These are phyloP conservation scores for Anniella stebbinsi DNA, from an alignment of 2,797 vertebrate species.

Conservation along the genomic window DNA sequence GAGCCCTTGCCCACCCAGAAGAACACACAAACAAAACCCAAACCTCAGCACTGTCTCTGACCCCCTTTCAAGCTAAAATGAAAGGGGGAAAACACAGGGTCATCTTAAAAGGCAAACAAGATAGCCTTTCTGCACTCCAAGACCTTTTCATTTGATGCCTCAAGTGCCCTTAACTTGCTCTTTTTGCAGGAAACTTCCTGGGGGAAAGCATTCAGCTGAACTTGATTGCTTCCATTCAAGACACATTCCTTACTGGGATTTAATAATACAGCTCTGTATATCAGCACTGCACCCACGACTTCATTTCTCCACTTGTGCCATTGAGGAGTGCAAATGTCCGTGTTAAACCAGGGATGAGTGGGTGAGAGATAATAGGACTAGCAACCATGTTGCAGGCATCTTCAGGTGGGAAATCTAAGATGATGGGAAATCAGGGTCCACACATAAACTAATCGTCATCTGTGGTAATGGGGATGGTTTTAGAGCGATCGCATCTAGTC, in stretches of 20 bases:
- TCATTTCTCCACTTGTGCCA: neutral
- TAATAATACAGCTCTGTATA: neutral
- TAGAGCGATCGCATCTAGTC: neutral
- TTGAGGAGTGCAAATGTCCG: neutral
- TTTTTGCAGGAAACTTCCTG: neutral
- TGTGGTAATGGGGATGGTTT: too few species aligned
- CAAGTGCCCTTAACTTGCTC: neutral
- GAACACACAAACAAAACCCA: constrained; percentile 32
- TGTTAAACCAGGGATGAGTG: neutral
- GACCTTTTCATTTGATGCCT: neutral
- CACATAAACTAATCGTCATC: neutral
- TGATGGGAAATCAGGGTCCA: neutral
- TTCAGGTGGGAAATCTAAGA: neutral
- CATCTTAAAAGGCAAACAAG: constrained; percentile 20
- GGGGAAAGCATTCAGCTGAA: neutral
- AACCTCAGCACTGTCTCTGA: neutral
- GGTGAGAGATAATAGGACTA: neutral
- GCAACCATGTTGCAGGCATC: neutral
- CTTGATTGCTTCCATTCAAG: neutral
- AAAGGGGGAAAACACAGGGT: neutral
- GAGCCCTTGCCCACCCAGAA: constrained; percentile 27
- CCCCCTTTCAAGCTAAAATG: neutral
- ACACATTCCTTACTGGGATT: neutral
- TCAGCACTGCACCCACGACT: too few species aligned
- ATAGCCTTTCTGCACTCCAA: neutral